Conservation (phyloP, 2,797 vertebrate genomes). For the Clarias fuscus region DNA sequence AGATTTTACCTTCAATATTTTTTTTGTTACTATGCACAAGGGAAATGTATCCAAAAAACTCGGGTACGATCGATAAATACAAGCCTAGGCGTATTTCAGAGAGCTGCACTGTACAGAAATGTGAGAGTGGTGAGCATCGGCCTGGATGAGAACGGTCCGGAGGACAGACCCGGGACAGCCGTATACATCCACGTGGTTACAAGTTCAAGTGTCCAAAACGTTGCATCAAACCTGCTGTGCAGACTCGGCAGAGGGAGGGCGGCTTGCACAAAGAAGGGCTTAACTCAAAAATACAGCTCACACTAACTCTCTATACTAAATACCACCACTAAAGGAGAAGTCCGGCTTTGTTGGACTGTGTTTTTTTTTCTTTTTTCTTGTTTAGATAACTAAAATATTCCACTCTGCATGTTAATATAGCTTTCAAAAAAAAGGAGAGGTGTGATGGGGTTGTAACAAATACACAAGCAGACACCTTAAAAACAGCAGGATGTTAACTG, state of each 20-base stretch:
- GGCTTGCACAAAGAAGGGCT: constrained; percentile 53
- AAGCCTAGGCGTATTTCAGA: constrained; percentile 31
- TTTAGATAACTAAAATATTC: constrained; percentile 75
- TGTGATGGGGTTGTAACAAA: constrained; percentile 62
- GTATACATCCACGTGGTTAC: constrained; percentile 73
- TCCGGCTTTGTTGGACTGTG: constrained; percentile 56
- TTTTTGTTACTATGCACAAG: constrained; percentile 4
- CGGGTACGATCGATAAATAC: background rate
- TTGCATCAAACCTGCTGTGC: constrained; percentile 76
- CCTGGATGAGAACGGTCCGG: constrained; percentile 68
- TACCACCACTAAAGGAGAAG: constrained; percentile 53
- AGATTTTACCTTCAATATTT: background rate
- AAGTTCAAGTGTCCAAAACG: constrained; percentile 72
- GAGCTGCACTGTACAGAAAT: constrained; percentile 59
- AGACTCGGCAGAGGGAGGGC: constrained; percentile 47
- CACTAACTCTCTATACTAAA: constrained; percentile 59
- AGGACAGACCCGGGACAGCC: constrained; percentile 77
- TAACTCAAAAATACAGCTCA: constrained; percentile 52
- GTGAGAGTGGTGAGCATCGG: constrained; percentile 46
- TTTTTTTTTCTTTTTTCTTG: constrained; percentile 52
- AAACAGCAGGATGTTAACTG: constrained; percentile 66
- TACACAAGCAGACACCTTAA: constrained; percentile 71
- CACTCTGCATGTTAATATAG: constrained; percentile 71
- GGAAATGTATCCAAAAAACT: constrained; percentile 18
- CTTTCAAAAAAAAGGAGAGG: constrained; percentile 63